Percentiles rank a stretch among this genome's conserved stretches.
Evolutionary conservation across 2,113 vertebrate species (phyloP).

Genomic region (Globicephala melas): DNA sequence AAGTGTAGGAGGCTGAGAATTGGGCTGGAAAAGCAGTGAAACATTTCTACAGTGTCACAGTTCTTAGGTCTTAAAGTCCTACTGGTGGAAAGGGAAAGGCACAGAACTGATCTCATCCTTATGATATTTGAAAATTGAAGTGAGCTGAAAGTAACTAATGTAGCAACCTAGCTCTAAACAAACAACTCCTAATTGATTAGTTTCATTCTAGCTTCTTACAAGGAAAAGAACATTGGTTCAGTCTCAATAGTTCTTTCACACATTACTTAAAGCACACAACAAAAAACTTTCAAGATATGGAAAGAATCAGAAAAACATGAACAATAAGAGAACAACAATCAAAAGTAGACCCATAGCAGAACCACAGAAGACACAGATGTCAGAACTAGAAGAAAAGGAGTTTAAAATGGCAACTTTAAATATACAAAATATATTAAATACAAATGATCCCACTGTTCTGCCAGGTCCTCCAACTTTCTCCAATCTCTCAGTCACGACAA

Average conservation of each 20-base stretch:
- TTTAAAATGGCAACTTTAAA: conserved; percentile 37
- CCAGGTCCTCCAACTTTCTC: neutral
- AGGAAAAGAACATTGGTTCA: neutral
- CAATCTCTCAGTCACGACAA: neutral
- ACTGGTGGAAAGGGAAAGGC: neutral
- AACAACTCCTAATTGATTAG: neutral
- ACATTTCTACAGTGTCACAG: neutral
- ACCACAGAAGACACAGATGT: neutral
- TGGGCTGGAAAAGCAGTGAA: neutral
- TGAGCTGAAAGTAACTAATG: neutral
- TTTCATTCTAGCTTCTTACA: conserved; percentile 18
- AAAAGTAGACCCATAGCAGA: neutral
- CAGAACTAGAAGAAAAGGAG: neutral
- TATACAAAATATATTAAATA: conserved; percentile 25
- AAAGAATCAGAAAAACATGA: neutral
- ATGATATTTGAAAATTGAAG: neutral
- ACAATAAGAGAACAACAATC: neutral
- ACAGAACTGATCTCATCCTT: neutral
- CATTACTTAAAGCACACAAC: neutral
- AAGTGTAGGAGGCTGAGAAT: neutral
- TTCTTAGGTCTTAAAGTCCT: neutral
- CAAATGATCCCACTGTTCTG: neutral
- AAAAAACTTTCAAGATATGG: neutral
- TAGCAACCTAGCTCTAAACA: neutral
- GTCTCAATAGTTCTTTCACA: neutral